phyloP scores from a whole-genome alignment of 2,797 vertebrate genomes.

The Bovichtus variegatus region DNA sequence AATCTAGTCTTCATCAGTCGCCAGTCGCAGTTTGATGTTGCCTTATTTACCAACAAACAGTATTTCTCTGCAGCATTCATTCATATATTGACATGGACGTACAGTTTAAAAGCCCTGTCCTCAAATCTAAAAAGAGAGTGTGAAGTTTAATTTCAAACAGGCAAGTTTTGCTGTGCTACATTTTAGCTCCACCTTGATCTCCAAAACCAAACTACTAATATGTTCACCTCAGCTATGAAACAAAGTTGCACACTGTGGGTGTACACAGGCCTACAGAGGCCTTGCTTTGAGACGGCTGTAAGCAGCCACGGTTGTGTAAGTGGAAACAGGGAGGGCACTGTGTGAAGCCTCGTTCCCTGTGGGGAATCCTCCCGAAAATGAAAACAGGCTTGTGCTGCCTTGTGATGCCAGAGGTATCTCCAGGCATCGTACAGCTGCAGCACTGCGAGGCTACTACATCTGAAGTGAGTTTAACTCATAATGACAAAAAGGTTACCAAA shows the following conservation, averaged over 20 bases:
- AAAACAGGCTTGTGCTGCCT: conserved; percentile 62
- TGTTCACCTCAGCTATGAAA: conserved; percentile 2
- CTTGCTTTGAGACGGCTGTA: conserved; percentile 21
- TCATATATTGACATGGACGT: neutral
- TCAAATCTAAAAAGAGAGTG: neutral
- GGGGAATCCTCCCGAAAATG: conserved; percentile 52
- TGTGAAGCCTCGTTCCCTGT: conserved; percentile 38
- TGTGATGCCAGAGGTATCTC: conserved; percentile 64
- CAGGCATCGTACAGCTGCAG: conserved; percentile 8
- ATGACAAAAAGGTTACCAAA: neutral
- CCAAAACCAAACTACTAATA: neutral
- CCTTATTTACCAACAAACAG: neutral
- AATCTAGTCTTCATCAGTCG: neutral
- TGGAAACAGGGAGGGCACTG: conserved; percentile 56
- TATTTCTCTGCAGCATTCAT: neutral
- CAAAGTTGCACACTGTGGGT: neutral
- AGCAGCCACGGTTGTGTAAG: conserved; percentile 46
- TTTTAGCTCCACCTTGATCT: neutral
- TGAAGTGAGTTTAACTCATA: neutral
- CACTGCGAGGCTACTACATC: neutral
- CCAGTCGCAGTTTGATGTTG: neutral
- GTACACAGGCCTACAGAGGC: neutral
- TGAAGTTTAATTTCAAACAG: neutral
- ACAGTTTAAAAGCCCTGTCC: neutral
- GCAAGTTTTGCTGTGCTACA: neutral